These are phyloP conservation scores for Rafetus swinhoei DNA, from an alignment of 2,113 vertebrate species.

Conservation along the genomic window DNA sequence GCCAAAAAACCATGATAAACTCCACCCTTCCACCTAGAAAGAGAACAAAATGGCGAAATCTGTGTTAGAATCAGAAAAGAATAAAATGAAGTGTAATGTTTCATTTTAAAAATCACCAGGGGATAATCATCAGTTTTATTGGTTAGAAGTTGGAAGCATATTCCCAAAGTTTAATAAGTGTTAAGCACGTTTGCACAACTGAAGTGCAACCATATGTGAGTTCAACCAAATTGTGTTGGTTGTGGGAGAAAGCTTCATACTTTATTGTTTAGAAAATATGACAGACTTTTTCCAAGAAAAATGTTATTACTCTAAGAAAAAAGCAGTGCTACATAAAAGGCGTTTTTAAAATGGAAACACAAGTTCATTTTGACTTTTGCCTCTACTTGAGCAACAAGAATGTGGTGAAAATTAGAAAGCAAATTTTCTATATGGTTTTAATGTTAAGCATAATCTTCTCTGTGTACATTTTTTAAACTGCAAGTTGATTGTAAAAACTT, in stretches of 20 bases:
- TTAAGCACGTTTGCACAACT: conserved; percentile 25
- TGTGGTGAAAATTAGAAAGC: background rate
- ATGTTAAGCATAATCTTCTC: background rate
- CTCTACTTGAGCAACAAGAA: background rate
- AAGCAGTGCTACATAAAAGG: background rate
- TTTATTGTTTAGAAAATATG: conserved; percentile 33
- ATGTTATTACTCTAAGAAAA: background rate
- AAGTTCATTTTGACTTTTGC: background rate
- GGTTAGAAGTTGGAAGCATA: background rate
- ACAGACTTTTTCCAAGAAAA: background rate
- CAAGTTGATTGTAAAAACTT: background rate
- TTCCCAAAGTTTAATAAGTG: conserved; percentile 18
- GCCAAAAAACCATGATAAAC: conserved; percentile 17
- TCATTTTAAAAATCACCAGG: conserved; percentile 22
- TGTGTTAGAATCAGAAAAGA: background rate
- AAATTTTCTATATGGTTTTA: background rate
- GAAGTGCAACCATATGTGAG: conserved; percentile 31
- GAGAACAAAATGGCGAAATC: background rate
- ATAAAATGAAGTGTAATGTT: conserved; percentile 19
- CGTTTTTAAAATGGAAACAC: background rate
- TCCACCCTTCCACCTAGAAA: background rate
- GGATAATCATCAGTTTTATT: conserved; percentile 47
- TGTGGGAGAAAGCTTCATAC: conserved; percentile 1
- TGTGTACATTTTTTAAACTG: background rate
- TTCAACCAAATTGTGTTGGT: conserved; percentile 48